These are phyloP conservation scores for Hydropotes inermis DNA, from an alignment of 2,113 vertebrate species.

Conservation along the genomic window DNA sequence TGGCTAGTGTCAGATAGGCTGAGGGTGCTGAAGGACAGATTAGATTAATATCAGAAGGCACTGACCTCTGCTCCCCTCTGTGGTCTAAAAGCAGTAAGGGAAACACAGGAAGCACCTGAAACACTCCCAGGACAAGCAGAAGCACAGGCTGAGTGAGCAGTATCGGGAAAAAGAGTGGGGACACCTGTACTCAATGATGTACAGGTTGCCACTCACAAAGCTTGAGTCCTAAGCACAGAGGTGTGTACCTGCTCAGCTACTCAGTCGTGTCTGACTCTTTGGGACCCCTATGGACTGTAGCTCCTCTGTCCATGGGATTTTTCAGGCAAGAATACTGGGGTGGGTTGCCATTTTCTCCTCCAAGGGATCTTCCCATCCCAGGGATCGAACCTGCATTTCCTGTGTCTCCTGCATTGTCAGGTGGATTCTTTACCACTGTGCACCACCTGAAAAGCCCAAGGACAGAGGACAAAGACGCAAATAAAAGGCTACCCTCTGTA, in stretches of 20 bases:
- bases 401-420: neutral
- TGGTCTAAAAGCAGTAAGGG: neutral
- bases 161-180: fast-evolving
- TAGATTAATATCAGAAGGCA: neutral
- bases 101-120: neutral
- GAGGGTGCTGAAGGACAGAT: neutral
- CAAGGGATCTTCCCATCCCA: neutral
- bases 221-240: neutral
- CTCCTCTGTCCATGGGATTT: neutral
- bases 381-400: fast-evolving
- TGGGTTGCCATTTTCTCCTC: neutral
- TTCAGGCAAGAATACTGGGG: neutral
- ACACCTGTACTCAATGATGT: neutral
- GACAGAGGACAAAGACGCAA: neutral
- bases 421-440: fast-evolving
- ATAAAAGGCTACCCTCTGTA: neutral
- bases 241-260: neutral
- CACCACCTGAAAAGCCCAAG: neutral
- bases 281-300: neutral
- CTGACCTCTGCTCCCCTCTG: neutral
- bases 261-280: neutral
- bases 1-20: neutral
- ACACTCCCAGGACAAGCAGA: neutral
- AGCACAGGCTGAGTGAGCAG: no score
- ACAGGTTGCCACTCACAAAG: neutral